Conservation (phyloP, 2,888 invertebrate species). For the Trisateles emortualis region DNA sequence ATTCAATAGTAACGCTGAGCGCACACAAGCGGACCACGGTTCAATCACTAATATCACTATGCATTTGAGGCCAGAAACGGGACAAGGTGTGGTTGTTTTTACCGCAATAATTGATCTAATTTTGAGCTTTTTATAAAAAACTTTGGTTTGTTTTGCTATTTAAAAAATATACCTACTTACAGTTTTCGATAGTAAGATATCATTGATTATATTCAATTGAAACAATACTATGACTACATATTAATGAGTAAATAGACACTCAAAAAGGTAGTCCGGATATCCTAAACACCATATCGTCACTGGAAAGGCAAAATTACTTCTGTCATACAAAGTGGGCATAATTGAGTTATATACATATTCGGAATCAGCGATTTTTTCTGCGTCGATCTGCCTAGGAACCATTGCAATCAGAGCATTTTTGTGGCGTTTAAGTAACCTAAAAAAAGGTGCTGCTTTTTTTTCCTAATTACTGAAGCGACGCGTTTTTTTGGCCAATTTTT, state of each 20-base stretch:
- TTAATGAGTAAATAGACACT: constrained; percentile 41
- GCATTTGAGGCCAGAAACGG: constrained; percentile 3
- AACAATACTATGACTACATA: constrained; percentile 21
- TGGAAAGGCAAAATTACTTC: no score
- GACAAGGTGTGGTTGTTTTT: constrained; percentile 7
- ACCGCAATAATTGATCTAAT: constrained; percentile 15
- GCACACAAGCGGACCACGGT: constrained; percentile 26
- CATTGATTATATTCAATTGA: constrained; percentile 10
- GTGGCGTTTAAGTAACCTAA: no score
- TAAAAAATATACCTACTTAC: background rate
- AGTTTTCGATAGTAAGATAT: background rate
- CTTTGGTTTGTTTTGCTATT: background rate
- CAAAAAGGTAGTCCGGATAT: constrained; percentile 42
- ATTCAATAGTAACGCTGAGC: constrained; percentile 36
- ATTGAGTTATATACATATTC: no score
- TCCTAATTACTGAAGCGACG: no score
- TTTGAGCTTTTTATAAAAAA: background rate
- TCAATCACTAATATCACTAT: constrained; percentile 1
- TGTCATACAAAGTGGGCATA: no score
- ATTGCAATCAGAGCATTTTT: no score
- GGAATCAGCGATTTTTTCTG: no score
- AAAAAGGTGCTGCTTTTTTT: no score
- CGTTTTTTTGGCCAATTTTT: no score
- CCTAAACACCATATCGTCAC: constrained; percentile 43
- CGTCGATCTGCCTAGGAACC: no score